These are phyloP conservation scores for Carcharodon carcharias DNA, from an alignment of 2,797 vertebrate genomes.

Conservation along the genomic window DNA sequence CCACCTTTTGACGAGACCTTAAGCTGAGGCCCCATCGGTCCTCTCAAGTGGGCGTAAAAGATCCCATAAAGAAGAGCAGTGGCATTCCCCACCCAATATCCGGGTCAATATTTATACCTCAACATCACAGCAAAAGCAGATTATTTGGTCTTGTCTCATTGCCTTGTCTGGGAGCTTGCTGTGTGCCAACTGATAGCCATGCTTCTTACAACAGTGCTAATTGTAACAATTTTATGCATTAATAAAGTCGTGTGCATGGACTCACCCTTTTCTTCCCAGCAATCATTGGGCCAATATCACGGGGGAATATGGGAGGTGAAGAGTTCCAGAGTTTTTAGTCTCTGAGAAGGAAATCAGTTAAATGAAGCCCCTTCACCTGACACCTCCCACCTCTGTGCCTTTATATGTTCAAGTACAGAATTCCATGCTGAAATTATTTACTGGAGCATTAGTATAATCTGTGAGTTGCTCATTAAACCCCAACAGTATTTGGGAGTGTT, in stretches of 20 bases:
- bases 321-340: not conserved
- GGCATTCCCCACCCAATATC: not conserved
- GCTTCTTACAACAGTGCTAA: too few relatives aligned
- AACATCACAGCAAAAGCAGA: not conserved
- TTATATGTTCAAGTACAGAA: not conserved
- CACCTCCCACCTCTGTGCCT: not conserved
- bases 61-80: not conserved
- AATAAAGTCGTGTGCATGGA: not conserved
- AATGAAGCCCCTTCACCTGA: not conserved
- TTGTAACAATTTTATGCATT: not conserved
- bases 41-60: not conserved
- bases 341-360: not conserved
- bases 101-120: not conserved
- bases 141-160: not conserved
- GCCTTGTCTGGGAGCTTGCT: not conserved
- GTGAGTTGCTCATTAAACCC: not conserved
- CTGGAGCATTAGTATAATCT: not conserved
- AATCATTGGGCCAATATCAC: not conserved
- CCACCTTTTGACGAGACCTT: not conserved
- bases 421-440: not conserved
- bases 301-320: too few relatives aligned
- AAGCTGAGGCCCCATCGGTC: not conserved
- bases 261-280: not conserved
- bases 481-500: not conserved
- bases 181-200: too few relatives aligned